Evolutionary conservation across 2,888 invertebrate species (phyloP).

Genomic region (Ditula angustiorana): DNA sequence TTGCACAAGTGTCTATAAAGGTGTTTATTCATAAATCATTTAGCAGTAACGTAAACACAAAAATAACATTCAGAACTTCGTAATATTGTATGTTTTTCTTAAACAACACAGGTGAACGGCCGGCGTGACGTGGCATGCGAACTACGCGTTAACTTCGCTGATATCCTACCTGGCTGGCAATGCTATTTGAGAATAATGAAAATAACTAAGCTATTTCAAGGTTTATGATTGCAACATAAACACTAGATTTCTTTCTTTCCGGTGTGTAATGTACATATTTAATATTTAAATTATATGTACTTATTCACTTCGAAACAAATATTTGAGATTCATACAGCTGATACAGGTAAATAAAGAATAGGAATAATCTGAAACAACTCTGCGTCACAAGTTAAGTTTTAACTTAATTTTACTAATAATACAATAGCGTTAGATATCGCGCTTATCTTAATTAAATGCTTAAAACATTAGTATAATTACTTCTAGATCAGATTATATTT

Average conservation of each 20-base stretch:
- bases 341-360: not conserved
- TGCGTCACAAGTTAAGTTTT: not conserved
- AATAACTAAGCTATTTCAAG: conserved; percentile 42
- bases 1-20: not conserved
- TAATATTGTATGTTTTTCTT: conserved; percentile 18
- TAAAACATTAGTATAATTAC: not conserved
- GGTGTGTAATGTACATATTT: not conserved
- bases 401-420: no score
- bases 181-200: conserved; percentile 37
- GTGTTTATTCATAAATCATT: no score
- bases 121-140: conserved; percentile 58
- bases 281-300: no score
- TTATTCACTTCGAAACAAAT: not conserved
- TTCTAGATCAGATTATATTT: not conserved
- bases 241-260: not conserved
- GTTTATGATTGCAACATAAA: conserved; percentile 15
- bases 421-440: no score
- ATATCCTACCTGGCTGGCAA: conserved; percentile 56
- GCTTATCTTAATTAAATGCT: no score
- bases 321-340: not conserved
- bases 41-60: not conserved
- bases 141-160: conserved; percentile 61
- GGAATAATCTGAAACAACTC: not conserved
- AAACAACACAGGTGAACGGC: conserved; percentile 64
- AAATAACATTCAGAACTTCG: not conserved